A percentile compares a stretch with the other conserved stretches of the same genome.
Evolutionary conservation across 2,888 invertebrate genomes (phyloP).

Genomic region (Phalera bucephala): DNA sequence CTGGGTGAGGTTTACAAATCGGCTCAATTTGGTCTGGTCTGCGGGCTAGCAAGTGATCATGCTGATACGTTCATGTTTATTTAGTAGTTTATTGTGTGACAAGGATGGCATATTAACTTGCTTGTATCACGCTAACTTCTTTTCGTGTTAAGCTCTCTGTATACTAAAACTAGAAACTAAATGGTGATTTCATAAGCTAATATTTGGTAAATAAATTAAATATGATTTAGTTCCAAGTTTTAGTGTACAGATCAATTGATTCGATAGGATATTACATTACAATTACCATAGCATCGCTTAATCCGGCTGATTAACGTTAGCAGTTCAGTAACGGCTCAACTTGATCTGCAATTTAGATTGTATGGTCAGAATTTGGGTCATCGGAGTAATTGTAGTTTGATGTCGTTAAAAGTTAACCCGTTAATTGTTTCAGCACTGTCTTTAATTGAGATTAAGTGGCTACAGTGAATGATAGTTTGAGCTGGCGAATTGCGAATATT

Average conservation of each 20-base stretch:
- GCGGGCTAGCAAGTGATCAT: not conserved
- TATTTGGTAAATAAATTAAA: no score
- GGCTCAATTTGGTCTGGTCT: no score
- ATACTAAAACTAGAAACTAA: not conserved
- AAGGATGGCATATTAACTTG: no score
- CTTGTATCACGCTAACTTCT: no score
- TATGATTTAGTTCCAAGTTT: not conserved
- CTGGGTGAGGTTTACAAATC: no score
- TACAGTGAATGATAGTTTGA: not conserved
- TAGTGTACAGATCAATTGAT: not conserved
- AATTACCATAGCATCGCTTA: not conserved
- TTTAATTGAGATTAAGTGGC: not conserved
- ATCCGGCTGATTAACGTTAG: not conserved
- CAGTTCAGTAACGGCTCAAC: not conserved
- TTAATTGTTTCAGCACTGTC: not conserved
- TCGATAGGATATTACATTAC: not conserved
- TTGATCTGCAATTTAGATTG: not conserved
- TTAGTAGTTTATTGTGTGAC: no score
- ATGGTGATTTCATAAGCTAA: no score
- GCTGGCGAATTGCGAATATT: not conserved
- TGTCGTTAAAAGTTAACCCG: not conserved
- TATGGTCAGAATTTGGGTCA: not conserved
- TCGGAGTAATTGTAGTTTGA: not conserved
- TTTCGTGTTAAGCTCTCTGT: not conserved
- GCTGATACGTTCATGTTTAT: not conserved